Conservation (phyloP, 2,113 vertebrate species). For the Glaucomys volans region DNA sequence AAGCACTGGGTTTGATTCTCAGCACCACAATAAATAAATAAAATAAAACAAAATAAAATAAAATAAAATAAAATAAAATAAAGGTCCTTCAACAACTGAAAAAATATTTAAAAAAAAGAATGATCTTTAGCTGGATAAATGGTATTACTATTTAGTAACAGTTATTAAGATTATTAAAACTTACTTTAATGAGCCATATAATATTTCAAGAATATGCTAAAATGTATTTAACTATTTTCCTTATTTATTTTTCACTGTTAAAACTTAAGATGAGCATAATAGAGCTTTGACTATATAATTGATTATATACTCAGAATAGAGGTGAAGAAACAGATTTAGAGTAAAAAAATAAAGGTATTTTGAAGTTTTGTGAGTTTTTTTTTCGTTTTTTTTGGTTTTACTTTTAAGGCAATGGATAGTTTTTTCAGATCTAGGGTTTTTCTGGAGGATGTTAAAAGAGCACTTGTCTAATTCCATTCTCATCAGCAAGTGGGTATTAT, state of each 20-base stretch:
- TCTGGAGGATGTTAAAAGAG: neutral
- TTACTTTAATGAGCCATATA: neutral
- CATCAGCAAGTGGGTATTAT: neutral
- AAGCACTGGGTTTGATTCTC: too few species aligned
- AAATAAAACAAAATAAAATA: too few species aligned
- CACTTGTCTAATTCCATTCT: neutral
- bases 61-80: too few species aligned
- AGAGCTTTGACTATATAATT: neutral
- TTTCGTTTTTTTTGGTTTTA: neutral
- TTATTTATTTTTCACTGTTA: neutral
- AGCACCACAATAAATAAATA: too few species aligned
- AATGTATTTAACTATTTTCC: constrained; percentile 44
- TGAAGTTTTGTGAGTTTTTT: neutral
- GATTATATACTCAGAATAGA: constrained; percentile 10
- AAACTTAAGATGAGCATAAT: constrained; percentile 24
- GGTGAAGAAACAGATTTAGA: neutral
- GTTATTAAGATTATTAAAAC: neutral
- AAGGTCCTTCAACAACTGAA: too few species aligned
- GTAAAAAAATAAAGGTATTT: neutral
- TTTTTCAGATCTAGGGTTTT: constrained; percentile 21
- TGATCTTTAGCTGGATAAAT: neutral
- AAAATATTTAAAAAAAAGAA: too few species aligned
- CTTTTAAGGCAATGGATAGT: neutral
- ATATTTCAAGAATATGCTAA: neutral
- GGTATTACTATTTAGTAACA: neutral